Base-by-base conservation (phyloP, 2,797 vertebrate species). In the Manis javanica region DNA sequence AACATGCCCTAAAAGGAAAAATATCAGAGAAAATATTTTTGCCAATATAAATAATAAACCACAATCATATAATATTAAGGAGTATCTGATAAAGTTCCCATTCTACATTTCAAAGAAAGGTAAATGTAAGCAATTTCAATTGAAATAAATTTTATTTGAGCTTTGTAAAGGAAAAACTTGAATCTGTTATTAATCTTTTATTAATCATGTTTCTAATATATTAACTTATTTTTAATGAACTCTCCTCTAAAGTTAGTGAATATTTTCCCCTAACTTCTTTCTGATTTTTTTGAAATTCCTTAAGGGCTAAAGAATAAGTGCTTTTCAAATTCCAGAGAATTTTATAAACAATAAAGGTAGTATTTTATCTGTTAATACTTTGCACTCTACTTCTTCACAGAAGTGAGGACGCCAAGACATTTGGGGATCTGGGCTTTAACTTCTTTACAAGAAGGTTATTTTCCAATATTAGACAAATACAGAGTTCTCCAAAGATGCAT, bases 381-480 rank as follows among this genome's bases (percentile, higher is more conserved):
- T 90, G n/a, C 2, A 64, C 31, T 95, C 59, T 26, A 39, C 29
- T 75, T 64, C n/a, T 69, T 7, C 37, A 92, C 21, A 39, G 10
- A 83, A 90, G n/a, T 87, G 87, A 93, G 78, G 34, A 95, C 63
- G 72, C n/a, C 61, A 93, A 90, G 57, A 53, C 90, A 83, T 83
- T 69, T 90, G 90, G 91, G 84, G 34, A 93, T 90, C 29, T 42
- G 77, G 61, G 59, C 2, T 90, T 96, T 94, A 90, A 79, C 81
- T 92, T 81, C 71, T 66, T 93, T 77, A 94, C 53, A 79, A 87
- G 87, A 85, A 96, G 79, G 79, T 74, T 95, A 82, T n/a, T 86
- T 95, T 92, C 63, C 81, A 96, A 79, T 94, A 93, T 74, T 88
- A 92, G 81, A 94, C 79, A 96, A 95, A 90, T 93, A 90, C 1